Evolutionary conservation across 2,797 vertebrate species (phyloP), one percentile per base, ranked within the genome.

Genomic region (Huso huso): DNA sequence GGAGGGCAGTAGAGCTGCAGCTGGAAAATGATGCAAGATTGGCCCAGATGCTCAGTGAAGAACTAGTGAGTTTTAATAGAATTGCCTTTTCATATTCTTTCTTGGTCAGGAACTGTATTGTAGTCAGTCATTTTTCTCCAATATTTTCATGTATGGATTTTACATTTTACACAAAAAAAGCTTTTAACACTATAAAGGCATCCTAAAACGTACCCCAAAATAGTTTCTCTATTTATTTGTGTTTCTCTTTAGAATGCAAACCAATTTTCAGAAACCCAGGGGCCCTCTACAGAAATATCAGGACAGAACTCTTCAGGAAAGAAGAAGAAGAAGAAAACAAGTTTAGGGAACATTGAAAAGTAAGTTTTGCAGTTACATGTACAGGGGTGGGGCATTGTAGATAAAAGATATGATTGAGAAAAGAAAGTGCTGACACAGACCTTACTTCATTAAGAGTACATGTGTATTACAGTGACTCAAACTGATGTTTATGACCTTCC

Each of bases 1-100:
- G 68, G 65, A 86, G 73, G 53, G 78, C 84, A 9, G 73, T 92
- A 66, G 90, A 92, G 59, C 72, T 51, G 13, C 79, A 77, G 73
- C 81, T 76, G 71, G 75, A 76, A 88, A 90, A 81, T 73, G 88
- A 88, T 64, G 87, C 84, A 88, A 80, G 79, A 71, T 71, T 82
- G 73, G 78, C 78, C 11, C 70, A 4, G 51, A 66, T 76, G 61
- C 78, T 83, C 53, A 90, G 78, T 68, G 59, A 66, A 60, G 77
- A 90, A 72, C 78, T 89, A 83, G 89, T 89, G 61, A 72, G 77
- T 51, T 8, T 55, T 53, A 37, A 37, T 37, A 37, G 23, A 37
- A 37, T 37, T 37, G 23, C 23, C 23, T 37, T 37, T 37, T 37
- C 23, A 37, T 37, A 37, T 37, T 37, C 23, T n/a, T 10, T 12